Percentiles rank a stretch among this genome's conserved stretches.
Conservation (phyloP, 2,797 vertebrate species). For the Poeciliopsis infans region DNA sequence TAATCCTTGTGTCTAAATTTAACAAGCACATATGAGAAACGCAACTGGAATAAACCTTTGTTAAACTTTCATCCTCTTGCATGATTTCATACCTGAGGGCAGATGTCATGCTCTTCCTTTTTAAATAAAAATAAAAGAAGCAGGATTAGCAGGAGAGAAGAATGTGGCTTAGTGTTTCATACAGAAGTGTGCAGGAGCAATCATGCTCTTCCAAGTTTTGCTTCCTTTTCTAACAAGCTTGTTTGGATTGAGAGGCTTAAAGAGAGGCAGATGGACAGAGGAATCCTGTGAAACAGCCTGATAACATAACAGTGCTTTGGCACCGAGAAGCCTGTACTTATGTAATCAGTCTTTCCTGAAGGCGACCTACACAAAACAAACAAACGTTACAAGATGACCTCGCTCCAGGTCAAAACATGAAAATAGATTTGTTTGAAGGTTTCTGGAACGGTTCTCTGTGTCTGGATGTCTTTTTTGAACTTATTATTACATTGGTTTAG, state of each 20-base stretch:
- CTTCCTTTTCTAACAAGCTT: conserved; percentile 6
- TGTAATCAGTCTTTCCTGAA: conserved; percentile 43
- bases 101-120: conserved; percentile 8
- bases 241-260: conserved; percentile 22
- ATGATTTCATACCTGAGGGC: neutral
- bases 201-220: neutral
- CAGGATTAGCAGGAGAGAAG: neutral
- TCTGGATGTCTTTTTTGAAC: neutral
- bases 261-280: conserved; percentile 37
- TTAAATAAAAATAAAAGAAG: conserved; percentile 7
- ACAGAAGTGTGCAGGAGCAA: neutral
- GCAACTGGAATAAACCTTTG: neutral
- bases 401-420: neutral
- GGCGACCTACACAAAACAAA: conserved; percentile 31
- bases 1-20: conserved; percentile 13
- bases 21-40: neutral
- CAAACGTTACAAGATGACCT: conserved; percentile 15
- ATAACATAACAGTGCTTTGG: conserved; percentile 40
- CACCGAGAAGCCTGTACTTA: conserved; percentile 36
- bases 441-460: neutral
- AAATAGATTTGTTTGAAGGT: neutral
- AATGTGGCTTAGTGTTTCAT: neutral
- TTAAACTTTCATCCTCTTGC: conserved; percentile 4
- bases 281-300: conserved; percentile 33
- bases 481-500: too few relatives aligned